Conservation (phyloP, 2,797 vertebrate genomes). For the Argya squamiceps region DNA sequence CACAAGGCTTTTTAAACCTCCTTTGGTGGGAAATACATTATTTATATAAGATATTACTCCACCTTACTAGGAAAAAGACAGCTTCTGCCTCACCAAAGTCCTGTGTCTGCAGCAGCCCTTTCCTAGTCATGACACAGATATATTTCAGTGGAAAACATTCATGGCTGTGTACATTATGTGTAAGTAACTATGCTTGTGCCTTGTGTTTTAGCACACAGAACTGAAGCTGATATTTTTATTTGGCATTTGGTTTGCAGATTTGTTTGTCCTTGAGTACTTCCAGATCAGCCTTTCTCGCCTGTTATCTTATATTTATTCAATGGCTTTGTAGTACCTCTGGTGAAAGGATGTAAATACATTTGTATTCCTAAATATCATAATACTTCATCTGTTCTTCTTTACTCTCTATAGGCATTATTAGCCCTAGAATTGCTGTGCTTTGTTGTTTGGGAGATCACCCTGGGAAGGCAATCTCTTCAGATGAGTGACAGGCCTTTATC, state of each 20-base stretch:
- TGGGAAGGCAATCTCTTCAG: neutral
- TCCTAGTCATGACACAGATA: neutral
- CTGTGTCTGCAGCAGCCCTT: neutral
- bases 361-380: conserved; percentile 26
- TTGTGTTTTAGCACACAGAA: neutral
- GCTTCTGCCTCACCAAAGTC: neutral
- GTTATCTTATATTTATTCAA: conserved; percentile 1
- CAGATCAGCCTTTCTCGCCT: neutral
- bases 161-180: neutral
- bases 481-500: conserved; percentile 20
- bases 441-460: neutral
- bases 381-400: neutral
- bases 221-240: neutral
- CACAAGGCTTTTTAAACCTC: neutral
- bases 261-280: neutral
- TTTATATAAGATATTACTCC: neutral
- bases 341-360: neutral
- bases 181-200: neutral
- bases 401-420: neutral
- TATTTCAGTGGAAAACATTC: neutral
- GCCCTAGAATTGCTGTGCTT: neutral
- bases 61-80: neutral
- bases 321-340: neutral
- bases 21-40: neutral
- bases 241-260: neutral